Evolutionary conservation across 1,140 invertebrate species (phyloP), one percentile per base, ranked within the genome.

Genomic region (Ceratina australensis): DNA sequence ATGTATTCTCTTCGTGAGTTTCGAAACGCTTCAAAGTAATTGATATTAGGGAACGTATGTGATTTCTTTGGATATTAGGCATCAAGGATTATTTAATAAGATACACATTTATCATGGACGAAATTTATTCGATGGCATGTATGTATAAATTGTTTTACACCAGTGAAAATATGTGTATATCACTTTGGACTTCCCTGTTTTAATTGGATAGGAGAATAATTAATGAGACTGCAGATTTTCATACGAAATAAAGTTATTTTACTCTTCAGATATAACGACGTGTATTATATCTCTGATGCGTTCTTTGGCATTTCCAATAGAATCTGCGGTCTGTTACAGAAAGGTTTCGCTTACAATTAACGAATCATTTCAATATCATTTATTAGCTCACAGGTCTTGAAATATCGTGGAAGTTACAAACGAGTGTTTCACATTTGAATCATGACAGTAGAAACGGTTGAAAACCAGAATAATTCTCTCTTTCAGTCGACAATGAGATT

Each of bases 41-140:
- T 33, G n/a, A n/a, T n/a, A 33, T 33, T 33, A 33, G 5, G 28
- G 5, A 33, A 33, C 28, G 28, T 5, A 5, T 33, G 2, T 33
- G 28, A 5, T 33, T 2, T 2, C 28, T 33, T 33, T 33, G 28
- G 28, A 33, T 3, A 5, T 33, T 33, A 33, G 18, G 52, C 4
- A 18, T 7, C 10, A 56, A 56, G 13, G 8, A 16, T n/a, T 16
- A 1, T 20, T 8, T n/a, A 33, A 56, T 18, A 56, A 15, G 12
- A 50, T 16, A 50, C 49, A 7, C n/a, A 2, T 20, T 56, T 56
- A 3, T 33, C 68, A 28, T 68, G 12, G 22, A 7, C 24, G 54
- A 59, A 18, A 33, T 84, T 83, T 84, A 84, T 84, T 84, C 42
- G 72, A 71, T 50, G 57, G 59, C 83, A 83, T 84, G 71, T 84